Base-by-base conservation (phyloP, 2,797 vertebrate genomes). In the Uromys caudimaculatus region DNA sequence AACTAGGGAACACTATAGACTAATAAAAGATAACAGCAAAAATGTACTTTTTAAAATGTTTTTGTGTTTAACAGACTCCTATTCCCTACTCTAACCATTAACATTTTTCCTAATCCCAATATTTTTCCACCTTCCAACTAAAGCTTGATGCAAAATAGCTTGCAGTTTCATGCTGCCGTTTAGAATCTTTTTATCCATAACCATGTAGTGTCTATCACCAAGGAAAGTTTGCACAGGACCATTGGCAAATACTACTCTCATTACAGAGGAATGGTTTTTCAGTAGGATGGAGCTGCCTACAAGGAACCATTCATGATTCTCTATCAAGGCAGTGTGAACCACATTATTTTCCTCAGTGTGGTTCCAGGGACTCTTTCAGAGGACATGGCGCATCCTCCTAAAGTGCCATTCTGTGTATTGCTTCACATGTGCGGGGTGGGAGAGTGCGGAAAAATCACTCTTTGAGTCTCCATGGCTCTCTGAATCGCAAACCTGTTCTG, bases 401-500 rank as follows among this genome's bases (percentile, higher is more conserved):
- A 35, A 56, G 11, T 7, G 88, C 95, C 82, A 35, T 50, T 17
- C n/a, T 82, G 0, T 95, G 94, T 50, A 97, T 41, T 91, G 52
- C 92, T 82, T 95, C 92, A 75, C 92, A 56, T 21, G 8, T 69
- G 95, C 93, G 92, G 91, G 29, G 5, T 5, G 6, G 60, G 83
- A 35, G 16, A 16, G 9, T 35, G 44, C 19, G 35, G 19, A 50
- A 24, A 44, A 76, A 64, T 73, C 29, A 83, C 32, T 54, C 58
- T 75, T 97, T 95, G 95, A 91, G 93, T 97, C 93, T 98, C 82
- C 95, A 50, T 96, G 89, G 97, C 96, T 96, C 97, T 98, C 97
- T 95, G 95, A 95, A 97, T 98, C 98, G 52, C 84, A 23, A 23
- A 98, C 98, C 95, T 81, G 98, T 97, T 97, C 97, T 98, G 47